Conservation (phyloP, 2,113 vertebrate species). For the Tyto alba region DNA sequence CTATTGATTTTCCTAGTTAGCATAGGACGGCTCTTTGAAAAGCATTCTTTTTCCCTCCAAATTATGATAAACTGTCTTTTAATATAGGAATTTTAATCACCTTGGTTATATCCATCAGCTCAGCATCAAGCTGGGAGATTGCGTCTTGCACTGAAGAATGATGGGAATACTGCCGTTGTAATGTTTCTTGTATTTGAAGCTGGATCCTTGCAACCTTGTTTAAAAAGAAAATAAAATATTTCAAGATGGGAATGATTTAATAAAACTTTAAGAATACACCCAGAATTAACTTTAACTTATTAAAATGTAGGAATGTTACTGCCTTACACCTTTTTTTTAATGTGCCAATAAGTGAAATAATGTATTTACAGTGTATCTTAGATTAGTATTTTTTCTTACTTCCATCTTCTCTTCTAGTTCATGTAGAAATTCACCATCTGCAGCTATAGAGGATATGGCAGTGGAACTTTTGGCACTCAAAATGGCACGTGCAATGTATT, state of each 20-base stretch:
- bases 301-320: background rate
- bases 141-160: constrained; percentile 91
- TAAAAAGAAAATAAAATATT: background rate
- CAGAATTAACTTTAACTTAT: background rate
- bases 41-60: fast-evolving
- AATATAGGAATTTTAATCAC: constrained; percentile 56
- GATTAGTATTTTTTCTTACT: constrained; percentile 62
- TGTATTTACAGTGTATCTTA: background rate
- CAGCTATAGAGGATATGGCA: constrained; percentile 83
- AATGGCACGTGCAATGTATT: constrained; percentile 95
- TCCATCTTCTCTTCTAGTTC: constrained; percentile 98
- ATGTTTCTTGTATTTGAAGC: constrained; percentile 93
- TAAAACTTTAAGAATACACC: background rate
- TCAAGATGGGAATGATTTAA: background rate
- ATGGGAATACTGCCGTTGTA: constrained; percentile 86
- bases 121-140: constrained; percentile 88
- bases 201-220: constrained; percentile 93
- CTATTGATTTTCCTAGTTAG: background rate
- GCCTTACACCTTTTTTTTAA: background rate
- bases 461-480: constrained; percentile 97
- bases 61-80: background rate
- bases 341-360: background rate
- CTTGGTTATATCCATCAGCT: constrained; percentile 97
- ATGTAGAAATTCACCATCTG: constrained; percentile 95
- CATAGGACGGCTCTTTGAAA: background rate